These are phyloP conservation scores for Malurus melanocephalus DNA, from an alignment of 2,113 vertebrate species.

Conservation along the genomic window DNA sequence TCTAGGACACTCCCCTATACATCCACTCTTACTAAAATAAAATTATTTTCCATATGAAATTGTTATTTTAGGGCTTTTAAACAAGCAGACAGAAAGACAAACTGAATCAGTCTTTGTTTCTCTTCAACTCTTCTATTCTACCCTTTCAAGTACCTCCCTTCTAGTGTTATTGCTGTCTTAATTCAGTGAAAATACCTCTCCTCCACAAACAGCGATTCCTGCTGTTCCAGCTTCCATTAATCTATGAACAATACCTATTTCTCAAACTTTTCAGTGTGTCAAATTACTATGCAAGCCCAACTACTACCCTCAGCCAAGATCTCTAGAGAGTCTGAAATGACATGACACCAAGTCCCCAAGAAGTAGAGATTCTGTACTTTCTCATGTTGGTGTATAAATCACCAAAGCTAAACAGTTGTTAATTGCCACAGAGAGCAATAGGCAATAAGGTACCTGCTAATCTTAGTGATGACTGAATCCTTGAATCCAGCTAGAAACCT, in stretches of 20 bases:
- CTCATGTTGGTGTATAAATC: neutral
- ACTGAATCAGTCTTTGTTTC: neutral
- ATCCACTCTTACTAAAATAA: neutral
- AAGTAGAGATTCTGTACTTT: neutral
- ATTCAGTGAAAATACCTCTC: neutral
- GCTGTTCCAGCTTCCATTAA: neutral
- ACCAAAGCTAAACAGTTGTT: neutral
- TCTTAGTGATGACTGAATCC: neutral
- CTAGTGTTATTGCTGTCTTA: neutral
- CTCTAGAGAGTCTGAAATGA: neutral
- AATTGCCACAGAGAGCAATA: neutral
- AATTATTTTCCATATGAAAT: neutral
- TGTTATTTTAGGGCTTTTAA: neutral
- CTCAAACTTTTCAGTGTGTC: neutral
- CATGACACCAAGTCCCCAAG: neutral
- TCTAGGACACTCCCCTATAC: neutral
- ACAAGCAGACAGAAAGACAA: neutral
- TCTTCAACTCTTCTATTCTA: neutral
- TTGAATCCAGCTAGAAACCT: neutral
- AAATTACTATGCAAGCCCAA: neutral
- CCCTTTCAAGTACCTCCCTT: neutral
- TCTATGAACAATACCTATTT: neutral
- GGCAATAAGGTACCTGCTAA: neutral
- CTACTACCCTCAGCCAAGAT: neutral
- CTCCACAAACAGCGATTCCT: neutral